phyloP scores from a whole-genome alignment of 2,888 invertebrate species.

The Tipula lateralis region DNA sequence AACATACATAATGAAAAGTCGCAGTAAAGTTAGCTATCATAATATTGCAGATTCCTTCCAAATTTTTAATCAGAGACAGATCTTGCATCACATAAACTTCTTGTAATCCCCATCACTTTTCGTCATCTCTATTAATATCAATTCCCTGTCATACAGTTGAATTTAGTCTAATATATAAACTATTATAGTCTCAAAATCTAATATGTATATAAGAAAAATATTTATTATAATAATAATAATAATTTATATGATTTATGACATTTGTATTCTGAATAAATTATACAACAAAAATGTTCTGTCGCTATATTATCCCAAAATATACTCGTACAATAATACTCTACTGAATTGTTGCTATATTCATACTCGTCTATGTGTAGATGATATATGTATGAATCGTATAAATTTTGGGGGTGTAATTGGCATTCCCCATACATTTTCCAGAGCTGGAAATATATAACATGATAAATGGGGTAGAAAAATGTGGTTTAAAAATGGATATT shows the following conservation, averaged over 20 bases:
- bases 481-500: background rate
- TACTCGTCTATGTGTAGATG: background rate
- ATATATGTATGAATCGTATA: background rate
- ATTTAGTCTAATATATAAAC: too few relatives aligned
- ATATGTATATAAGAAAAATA: background rate
- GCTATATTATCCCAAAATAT: background rate
- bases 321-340: background rate
- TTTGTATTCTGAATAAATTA: background rate
- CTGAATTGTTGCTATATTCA: background rate
- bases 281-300: background rate
- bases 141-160: too few relatives aligned
- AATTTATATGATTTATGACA: slow-evolving; percentile 5
- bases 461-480: background rate
- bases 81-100: too few relatives aligned
- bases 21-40: too few relatives aligned
- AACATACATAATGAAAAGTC: too few relatives aligned
- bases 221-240: background rate
- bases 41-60: too few relatives aligned
- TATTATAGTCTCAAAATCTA: background rate
- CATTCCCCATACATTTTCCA: background rate
- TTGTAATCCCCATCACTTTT: too few relatives aligned
- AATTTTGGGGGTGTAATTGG: background rate
- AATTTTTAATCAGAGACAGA: too few relatives aligned
- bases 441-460: background rate
- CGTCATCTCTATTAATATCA: too few relatives aligned